Conservation (phyloP, 2,888 invertebrate genomes). For the Boloria euphrosyne region DNA sequence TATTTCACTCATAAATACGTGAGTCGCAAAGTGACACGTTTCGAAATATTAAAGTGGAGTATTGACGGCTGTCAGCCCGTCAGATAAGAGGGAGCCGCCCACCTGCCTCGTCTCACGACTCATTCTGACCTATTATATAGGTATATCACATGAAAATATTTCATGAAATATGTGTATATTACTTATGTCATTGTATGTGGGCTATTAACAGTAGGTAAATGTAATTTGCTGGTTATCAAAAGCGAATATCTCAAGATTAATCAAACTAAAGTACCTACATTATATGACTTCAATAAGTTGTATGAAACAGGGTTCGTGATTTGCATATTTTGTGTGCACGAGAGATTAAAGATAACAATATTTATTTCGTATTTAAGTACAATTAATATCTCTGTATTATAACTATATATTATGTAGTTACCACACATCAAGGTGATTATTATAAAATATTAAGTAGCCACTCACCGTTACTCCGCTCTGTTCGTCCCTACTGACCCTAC, state of each 20-base stretch:
- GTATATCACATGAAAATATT: neutral
- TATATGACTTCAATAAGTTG: no score
- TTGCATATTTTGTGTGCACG: no score
- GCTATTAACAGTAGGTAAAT: neutral
- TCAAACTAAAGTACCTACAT: neutral
- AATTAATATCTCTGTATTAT: no score
- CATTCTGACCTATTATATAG: conserved; percentile 9
- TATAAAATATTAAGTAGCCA: no score
- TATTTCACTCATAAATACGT: neutral
- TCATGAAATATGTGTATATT: neutral
- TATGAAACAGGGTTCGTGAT: no score
- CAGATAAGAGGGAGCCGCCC: conserved; percentile 21
- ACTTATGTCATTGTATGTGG: neutral
- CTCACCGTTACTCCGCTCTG: no score
- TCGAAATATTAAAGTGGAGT: conserved; percentile 23
- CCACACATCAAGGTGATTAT: no score
- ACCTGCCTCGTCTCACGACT: conserved; percentile 5
- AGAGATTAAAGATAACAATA: no score
- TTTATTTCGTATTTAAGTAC: no score
- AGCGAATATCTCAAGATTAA: neutral
- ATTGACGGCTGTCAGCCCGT: conserved; percentile 26
- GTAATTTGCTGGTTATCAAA: neutral
- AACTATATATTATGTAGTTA: no score
- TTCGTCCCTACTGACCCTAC: no score
- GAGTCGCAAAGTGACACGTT: conserved; percentile 11